Evolutionary conservation across 2,797 vertebrate genomes (phyloP), one percentile per base, ranked within the genome.

Genomic region (Buphagus erythrorhynchus): DNA sequence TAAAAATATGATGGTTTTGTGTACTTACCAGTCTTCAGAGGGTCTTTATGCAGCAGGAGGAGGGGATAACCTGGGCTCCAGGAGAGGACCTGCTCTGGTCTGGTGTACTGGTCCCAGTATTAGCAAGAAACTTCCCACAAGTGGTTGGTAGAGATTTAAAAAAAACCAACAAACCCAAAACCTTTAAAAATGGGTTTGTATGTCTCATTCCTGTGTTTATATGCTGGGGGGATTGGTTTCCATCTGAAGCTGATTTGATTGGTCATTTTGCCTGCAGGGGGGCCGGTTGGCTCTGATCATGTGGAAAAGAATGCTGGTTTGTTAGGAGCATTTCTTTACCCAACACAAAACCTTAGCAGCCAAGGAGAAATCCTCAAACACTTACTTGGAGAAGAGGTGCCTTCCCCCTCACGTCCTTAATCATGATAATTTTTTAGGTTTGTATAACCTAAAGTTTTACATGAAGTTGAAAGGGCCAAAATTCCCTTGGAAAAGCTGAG

Each of bases 241-340:
- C 74, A 86, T 97, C 96, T 98, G 97, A 98, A 96, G 98, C 97
- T 99, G 98, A 99, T 99, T 98, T 98, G 98, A 98, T 99, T 99
- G 99, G 99, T 99, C 99, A 99, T 98, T 99, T 99, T 98, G 98
- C 98, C 99, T 99, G 98, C 98, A 98, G 99, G 99, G 98, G 98
- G 99, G 99, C 99, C 78, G 98, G 99, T 99, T 99, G 99, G 93
- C 96, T 98, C 97, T 98, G 97, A 97, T 98, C 98, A 97, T 98
- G 98, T 98, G 97, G 97, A 98, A 98, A 98, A 98, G 98, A 99
- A 98, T 99, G 98, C 98, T 98, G 98, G 97, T 98, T 98, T 99
- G 98, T 99, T 98, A 97, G 96, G 94, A 97, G 95, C 67, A 33
- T 97, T 97, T 97, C 97, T 98, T 97, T 95, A 97, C 97, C 93